These are phyloP conservation scores for Amniataba percoides DNA, from an alignment of 2,797 vertebrate genomes.

Conservation along the genomic window DNA sequence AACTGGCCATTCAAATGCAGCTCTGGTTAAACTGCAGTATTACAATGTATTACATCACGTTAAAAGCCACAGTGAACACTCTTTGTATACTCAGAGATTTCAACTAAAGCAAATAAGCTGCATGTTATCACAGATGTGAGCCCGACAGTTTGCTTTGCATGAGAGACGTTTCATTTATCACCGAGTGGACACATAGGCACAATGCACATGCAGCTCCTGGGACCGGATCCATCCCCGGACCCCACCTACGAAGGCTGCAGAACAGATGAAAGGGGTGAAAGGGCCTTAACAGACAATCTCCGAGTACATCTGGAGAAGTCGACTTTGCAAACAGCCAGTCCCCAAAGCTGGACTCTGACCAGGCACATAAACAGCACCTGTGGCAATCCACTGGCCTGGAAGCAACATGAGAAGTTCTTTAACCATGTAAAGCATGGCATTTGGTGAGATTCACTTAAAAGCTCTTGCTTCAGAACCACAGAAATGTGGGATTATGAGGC, in stretches of 20 bases:
- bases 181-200: slow-evolving; percentile 29
- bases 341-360: slow-evolving; percentile 44
- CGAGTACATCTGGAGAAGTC: slow-evolving; percentile 68
- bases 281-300: slow-evolving; percentile 30
- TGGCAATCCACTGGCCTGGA: slow-evolving; percentile 32
- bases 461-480: slow-evolving; percentile 12
- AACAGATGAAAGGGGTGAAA: slow-evolving; percentile 60
- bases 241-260: slow-evolving; percentile 25
- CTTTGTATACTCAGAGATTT: slow-evolving; percentile 16
- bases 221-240: slow-evolving; percentile 34
- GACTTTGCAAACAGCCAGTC: slow-evolving; percentile 39
- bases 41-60: not conserved
- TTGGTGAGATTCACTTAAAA: slow-evolving; percentile 23
- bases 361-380: slow-evolving; percentile 66
- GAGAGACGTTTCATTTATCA: slow-evolving; percentile 53
- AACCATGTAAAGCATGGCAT: slow-evolving; percentile 20
- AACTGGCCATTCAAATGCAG: not conserved
- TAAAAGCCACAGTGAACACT: not conserved
- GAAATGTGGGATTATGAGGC: slow-evolving; percentile 18
- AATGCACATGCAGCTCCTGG: slow-evolving; percentile 36
- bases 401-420: slow-evolving; percentile 39
- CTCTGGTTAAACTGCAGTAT: not conserved
- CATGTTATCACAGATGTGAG: slow-evolving; percentile 77
- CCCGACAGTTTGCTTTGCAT: slow-evolving; percentile 31
- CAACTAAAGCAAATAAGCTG: slow-evolving; percentile 37